A percentile compares a stretch with the other conserved stretches of the same genome.
Evolutionary conservation across 2,888 invertebrate genomes (phyloP).

Genomic region (Drosophila anomelani): DNA sequence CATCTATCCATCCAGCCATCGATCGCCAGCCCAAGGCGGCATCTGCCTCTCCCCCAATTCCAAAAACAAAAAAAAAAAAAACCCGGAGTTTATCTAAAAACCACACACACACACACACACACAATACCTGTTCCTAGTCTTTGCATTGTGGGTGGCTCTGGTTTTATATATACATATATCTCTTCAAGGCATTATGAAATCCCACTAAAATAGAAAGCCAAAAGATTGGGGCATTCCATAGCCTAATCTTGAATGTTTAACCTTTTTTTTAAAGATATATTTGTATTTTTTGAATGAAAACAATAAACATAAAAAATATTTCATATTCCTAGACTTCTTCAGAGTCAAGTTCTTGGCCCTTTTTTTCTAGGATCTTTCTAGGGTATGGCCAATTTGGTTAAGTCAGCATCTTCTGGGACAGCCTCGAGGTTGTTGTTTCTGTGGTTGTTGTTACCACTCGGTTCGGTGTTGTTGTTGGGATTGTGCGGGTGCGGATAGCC

Average conservation of each 20-base stretch:
- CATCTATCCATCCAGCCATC: constrained; percentile 37
- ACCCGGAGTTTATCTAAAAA: constrained; percentile 42
- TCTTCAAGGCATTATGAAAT: constrained; percentile 12
- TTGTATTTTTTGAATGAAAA: neutral
- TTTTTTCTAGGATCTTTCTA: constrained; percentile 9
- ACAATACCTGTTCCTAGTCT: constrained; percentile 16
- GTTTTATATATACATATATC: neutral
- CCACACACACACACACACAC: constrained; percentile 16
- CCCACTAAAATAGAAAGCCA: neutral
- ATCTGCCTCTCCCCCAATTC: constrained; percentile 39
- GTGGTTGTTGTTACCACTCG: constrained; percentile 5
- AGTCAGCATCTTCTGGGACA: constrained; percentile 17
- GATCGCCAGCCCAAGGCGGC: constrained; percentile 64
- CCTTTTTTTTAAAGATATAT: neutral
- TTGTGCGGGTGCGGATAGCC: constrained; percentile 55
- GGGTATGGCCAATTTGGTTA: constrained; percentile 26
- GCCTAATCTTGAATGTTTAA: neutral
- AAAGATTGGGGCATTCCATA: neutral
- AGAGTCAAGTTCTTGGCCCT: too few species aligned
- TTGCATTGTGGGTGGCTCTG: constrained; percentile 26
- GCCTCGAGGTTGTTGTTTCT: constrained; percentile 15
- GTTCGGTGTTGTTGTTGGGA: constrained; percentile 24
- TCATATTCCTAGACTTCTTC: neutral
- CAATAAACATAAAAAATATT: neutral
- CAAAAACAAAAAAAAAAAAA: constrained; percentile 10